Percentiles rank a stretch among this genome's conserved stretches.
These are phyloP conservation scores for Xylocampa areola DNA, from an alignment of 2,888 invertebrate species.

Conservation along the genomic window DNA sequence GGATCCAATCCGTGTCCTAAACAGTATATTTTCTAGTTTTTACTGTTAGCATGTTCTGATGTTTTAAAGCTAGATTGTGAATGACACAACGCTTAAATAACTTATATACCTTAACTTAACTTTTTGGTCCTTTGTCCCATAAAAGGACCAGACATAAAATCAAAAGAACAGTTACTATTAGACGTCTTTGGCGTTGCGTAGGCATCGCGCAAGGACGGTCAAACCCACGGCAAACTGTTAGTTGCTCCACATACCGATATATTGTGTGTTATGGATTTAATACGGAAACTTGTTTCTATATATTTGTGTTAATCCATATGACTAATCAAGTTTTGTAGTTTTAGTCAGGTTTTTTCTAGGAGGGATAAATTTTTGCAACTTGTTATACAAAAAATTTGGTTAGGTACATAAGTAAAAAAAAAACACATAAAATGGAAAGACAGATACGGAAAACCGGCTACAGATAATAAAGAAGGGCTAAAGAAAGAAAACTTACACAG, in stretches of 20 bases:
- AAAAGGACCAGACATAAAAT: constrained; percentile 12
- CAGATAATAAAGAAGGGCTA: too few relatives aligned
- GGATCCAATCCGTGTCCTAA: too few relatives aligned
- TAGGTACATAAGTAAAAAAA: too few relatives aligned
- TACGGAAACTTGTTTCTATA: constrained; percentile 42
- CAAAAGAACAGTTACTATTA: constrained; percentile 43
- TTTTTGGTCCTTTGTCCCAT: constrained; percentile 12
- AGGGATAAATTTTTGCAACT: not conserved
- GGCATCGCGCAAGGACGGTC: constrained; percentile 61
- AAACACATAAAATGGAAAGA: too few relatives aligned
- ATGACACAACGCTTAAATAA: too few relatives aligned
- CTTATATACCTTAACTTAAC: not conserved
- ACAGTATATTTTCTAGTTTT: too few relatives aligned
- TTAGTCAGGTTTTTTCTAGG: constrained; percentile 2
- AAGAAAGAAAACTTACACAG: too few relatives aligned
- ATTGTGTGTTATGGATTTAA: constrained; percentile 35
- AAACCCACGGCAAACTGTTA: constrained; percentile 57
- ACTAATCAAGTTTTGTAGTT: constrained; percentile 10
- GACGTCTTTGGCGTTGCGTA: constrained; percentile 45
- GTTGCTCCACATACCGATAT: constrained; percentile 54
- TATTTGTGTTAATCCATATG: constrained; percentile 28
- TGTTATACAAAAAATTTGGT: not conserved
- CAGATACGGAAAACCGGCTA: too few relatives aligned
- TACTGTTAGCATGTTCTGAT: too few relatives aligned
- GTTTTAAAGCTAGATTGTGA: too few relatives aligned